Base-by-base conservation (phyloP, 2,797 vertebrate species). In the Eurystomus glaucurus region DNA sequence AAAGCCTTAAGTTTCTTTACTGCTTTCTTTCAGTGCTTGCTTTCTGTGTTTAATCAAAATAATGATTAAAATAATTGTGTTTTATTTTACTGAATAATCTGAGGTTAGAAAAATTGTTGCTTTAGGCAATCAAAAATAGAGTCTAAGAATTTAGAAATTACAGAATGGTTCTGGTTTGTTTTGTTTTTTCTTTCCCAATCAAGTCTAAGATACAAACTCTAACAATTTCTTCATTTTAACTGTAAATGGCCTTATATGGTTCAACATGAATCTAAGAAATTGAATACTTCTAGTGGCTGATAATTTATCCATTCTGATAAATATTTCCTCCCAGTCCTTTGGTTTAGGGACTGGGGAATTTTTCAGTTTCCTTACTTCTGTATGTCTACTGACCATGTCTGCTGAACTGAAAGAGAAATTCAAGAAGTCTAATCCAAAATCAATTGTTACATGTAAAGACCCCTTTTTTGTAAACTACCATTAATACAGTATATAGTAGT, bases 11-110 rank as follows among this genome's bases (percentile, higher is more conserved):
- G 52, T 93, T 93, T 69, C 20, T 61, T 62, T 78, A 70, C 87
- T 78, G 66, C 6, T 35, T 58, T 22, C 55, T 75, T 85, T 93
- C 39, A 91, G 33, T 55, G 51, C 14, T 80, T 82, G 48, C 61
- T 95, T 94, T 69, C 81, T 75, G 26, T 64, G 79, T 81, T 65
- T 81, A 62, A 78, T 69, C 75, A 60, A 93, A 78, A 69, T n/a
- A 78, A 90, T 31, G n/a, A 54, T 88, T 48, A 84, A 79, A 58
- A 92, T 70, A 6, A 22, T 62, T 66, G 52, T 61, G 48, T 20
- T 88, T 94, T 90, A 88, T 96, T 95, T 85, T 22, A 85, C 20
- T 51, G 43, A 92, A 95, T 51, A 46, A 92, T 90, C 52, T 89
- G 79, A 83, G 90, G 72, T 58, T 92, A 51, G 31, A 85, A 91